A percentile compares a stretch with the other conserved stretches of the same genome.
Conservation (phyloP, 1,140 invertebrate species). For the Aphelinus atriplicis region DNA sequence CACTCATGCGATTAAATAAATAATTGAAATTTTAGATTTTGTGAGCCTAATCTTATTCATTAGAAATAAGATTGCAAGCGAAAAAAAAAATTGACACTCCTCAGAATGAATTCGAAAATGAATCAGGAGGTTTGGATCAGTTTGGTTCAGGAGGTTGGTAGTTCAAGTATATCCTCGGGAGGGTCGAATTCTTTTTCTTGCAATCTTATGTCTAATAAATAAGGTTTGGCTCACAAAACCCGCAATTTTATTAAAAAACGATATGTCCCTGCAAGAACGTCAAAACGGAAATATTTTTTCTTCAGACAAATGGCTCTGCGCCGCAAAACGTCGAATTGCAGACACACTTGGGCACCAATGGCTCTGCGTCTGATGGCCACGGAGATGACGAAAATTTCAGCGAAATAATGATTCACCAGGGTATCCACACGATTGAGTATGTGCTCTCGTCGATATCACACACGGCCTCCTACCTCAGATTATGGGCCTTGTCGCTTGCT, state of each 20-base stretch:
- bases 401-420: conserved; percentile 91
- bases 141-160: too few species aligned
- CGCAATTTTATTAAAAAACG: neutral
- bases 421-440: conserved; percentile 97
- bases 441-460: conserved; percentile 95
- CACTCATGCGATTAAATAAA: too few species aligned
- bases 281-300: conserved; percentile 62
- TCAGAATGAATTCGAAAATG: too few species aligned
- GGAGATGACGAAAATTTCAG: conserved; percentile 78
- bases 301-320: conserved; percentile 48
- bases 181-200: too few species aligned
- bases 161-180: too few species aligned
- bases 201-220: too few species aligned
- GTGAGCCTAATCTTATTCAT: too few species aligned
- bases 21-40: too few species aligned
- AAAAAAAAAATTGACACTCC: too few species aligned
- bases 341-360: conserved; percentile 37
- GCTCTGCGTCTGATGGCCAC: conserved; percentile 11
- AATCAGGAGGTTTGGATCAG: too few species aligned
- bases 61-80: too few species aligned
- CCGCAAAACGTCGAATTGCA: conserved; percentile 57
- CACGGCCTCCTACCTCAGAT: conserved; percentile 94
- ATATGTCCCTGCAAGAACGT: conserved; percentile 57
- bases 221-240: too few species aligned
- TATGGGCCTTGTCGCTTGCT: conserved; percentile 95